Evolutionary conservation across 2,113 vertebrate species (phyloP).

Genomic region (Rhea pennata): DNA sequence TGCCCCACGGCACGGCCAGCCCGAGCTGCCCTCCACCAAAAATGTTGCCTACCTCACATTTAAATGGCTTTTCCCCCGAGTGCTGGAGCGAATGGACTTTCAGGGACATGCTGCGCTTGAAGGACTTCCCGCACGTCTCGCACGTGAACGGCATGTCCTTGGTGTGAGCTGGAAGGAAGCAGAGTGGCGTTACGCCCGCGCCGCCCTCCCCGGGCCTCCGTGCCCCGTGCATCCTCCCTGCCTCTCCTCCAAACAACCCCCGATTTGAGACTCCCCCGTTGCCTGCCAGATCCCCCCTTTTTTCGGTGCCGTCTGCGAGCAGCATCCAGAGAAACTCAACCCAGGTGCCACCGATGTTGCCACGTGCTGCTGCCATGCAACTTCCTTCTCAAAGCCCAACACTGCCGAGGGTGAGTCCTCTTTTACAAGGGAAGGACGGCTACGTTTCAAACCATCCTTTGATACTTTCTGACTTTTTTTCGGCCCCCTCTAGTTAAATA

Average conservation of each 20-base stretch:
- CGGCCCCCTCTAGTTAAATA: neutral
- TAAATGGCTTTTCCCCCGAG: conserved; percentile 96
- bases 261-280: neutral
- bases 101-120: conserved; percentile 98
- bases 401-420: neutral
- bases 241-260: neutral
- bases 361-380: neutral
- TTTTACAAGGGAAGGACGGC: neutral
- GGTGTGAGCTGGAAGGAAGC: conserved; percentile 86
- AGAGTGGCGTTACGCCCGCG: neutral
- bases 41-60: conserved; percentile 87
- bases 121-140: conserved; percentile 96
- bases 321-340: neutral
- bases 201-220: neutral
- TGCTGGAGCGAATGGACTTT: conserved; percentile 97
- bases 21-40: neutral
- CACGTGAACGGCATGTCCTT: conserved; percentile 99
- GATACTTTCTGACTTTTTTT: neutral
- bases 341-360: rapidly evolving
- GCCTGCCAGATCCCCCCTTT: neutral
- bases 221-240: neutral
- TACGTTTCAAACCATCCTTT: neutral
- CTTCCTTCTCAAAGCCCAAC: neutral
- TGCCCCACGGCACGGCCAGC: neutral
- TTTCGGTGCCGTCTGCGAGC: neutral